phyloP scores from a whole-genome alignment of 2,888 invertebrate genomes.

The Cephus pygmeus region DNA sequence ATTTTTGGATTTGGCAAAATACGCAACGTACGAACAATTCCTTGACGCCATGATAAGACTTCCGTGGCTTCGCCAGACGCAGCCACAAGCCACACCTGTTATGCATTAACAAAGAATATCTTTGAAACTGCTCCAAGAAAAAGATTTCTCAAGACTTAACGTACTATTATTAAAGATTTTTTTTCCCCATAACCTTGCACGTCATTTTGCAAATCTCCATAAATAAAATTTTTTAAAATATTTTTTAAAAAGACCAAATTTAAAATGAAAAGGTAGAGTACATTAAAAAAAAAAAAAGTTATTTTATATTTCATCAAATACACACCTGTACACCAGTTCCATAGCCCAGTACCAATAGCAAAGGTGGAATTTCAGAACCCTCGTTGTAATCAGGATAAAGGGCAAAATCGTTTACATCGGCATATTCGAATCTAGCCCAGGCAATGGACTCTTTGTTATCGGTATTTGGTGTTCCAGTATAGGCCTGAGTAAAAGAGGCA shows the following conservation, averaged over 20 bases:
- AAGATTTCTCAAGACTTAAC: no score
- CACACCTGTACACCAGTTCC: constrained; percentile 81
- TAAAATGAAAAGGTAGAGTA: neutral
- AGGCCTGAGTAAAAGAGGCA: constrained; percentile 63
- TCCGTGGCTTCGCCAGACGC: constrained; percentile 95
- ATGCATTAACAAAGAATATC: neutral
- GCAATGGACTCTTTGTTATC: constrained; percentile 72
- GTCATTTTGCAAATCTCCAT: no score
- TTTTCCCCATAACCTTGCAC: no score
- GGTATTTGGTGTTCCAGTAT: constrained; percentile 67
- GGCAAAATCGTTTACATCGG: constrained; percentile 83
- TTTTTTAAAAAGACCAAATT: neutral
- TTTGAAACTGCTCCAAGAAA: no score
- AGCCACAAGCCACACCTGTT: constrained; percentile 87
- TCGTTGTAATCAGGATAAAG: constrained; percentile 79
- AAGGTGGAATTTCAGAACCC: constrained; percentile 76
- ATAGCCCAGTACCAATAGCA: constrained; percentile 90
- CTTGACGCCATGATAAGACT: constrained; percentile 93
- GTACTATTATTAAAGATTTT: no score
- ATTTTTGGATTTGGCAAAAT: constrained; percentile 84
- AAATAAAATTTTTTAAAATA: neutral
- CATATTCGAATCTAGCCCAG: constrained; percentile 91
- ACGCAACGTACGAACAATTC: constrained; percentile 83
- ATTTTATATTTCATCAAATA: neutral
- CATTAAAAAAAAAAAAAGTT: constrained; percentile 1